Evolutionary conservation across 2,888 invertebrate genomes (phyloP).

Genomic region (Corbicula japonica): DNA sequence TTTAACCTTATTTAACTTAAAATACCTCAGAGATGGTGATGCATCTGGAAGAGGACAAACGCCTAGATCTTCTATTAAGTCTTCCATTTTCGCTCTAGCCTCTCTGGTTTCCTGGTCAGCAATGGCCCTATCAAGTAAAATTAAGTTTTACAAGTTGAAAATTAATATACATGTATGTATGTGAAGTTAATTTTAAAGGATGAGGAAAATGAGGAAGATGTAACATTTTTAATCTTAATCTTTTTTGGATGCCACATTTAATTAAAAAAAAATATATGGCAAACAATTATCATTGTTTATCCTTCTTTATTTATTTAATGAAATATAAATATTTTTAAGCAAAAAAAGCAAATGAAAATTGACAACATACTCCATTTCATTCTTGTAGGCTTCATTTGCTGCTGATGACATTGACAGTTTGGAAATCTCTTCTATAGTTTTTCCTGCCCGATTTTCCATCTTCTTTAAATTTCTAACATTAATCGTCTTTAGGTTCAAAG

Average conservation of each 20-base stretch:
- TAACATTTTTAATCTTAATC: too few species aligned
- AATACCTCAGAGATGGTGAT: conserved; percentile 7
- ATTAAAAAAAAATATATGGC: too few species aligned
- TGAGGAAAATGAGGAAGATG: too few species aligned
- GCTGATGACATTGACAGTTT: background rate
- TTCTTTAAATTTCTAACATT: conserved; percentile 1
- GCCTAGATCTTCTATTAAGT: conserved; percentile 6
- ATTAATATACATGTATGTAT: too few species aligned
- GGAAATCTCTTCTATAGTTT: background rate
- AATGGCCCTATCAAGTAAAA: background rate
- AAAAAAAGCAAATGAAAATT: too few species aligned
- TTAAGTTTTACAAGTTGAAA: background rate
- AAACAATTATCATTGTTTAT: too few species aligned
- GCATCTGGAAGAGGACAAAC: conserved; percentile 4
- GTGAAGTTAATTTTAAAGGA: too few species aligned
- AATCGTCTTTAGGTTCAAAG: conserved; percentile 8
- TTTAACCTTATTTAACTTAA: too few species aligned
- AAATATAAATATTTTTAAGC: too few species aligned
- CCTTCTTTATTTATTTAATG: too few species aligned
- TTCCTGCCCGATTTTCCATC: conserved; percentile 5
- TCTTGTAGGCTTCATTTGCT: background rate
- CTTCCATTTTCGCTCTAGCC: background rate
- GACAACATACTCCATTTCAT: conserved; percentile 15
- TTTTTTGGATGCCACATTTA: too few species aligned
- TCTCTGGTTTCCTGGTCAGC: background rate